phyloP scores from a whole-genome alignment of 2,888 invertebrate genomes.

The Andrena camellia region DNA sequence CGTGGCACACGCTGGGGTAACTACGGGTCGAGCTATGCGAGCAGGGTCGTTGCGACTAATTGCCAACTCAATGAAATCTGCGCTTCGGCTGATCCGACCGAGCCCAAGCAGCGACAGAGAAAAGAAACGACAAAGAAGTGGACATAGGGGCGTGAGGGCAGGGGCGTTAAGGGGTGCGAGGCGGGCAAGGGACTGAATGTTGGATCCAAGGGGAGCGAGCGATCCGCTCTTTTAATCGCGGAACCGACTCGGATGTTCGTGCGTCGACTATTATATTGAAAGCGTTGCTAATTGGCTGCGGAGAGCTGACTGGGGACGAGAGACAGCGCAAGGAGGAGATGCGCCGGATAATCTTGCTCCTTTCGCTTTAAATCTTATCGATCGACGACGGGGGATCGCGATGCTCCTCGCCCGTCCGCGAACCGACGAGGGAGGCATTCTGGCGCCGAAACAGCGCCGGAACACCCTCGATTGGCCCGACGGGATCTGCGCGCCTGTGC shows the following conservation, averaged over 20 bases:
- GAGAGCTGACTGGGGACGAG: slow-evolving; percentile 14
- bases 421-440: not conserved
- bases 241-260: slow-evolving; percentile 47
- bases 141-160: slow-evolving; percentile 19
- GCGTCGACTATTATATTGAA: slow-evolving; percentile 50
- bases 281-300: slow-evolving; percentile 63
- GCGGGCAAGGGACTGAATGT: not conserved
- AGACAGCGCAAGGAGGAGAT: slow-evolving; percentile 17
- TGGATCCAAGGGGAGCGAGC: slow-evolving; percentile 31
- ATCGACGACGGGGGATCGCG: not conserved
- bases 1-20: slow-evolving; percentile 69
- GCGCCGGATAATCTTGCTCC: slow-evolving; percentile 25
- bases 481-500: slow-evolving; percentile 48
- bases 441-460: not conserved
- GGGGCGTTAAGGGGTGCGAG: not conserved
- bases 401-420: not conserved
- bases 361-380: slow-evolving; percentile 5
- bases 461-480: slow-evolving; percentile 49
- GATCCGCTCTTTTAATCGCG: slow-evolving; percentile 47
- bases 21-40: slow-evolving; percentile 52
- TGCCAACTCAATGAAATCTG: slow-evolving; percentile 74
- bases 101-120: slow-evolving; percentile 11
- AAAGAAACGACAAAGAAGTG: slow-evolving; percentile 8
- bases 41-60: slow-evolving; percentile 72
- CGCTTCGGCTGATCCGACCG: slow-evolving; percentile 59